A percentile compares a stretch with the other conserved stretches of the same genome.
Conservation (phyloP, 2,888 invertebrate genomes). For the Hartigia nigra region DNA sequence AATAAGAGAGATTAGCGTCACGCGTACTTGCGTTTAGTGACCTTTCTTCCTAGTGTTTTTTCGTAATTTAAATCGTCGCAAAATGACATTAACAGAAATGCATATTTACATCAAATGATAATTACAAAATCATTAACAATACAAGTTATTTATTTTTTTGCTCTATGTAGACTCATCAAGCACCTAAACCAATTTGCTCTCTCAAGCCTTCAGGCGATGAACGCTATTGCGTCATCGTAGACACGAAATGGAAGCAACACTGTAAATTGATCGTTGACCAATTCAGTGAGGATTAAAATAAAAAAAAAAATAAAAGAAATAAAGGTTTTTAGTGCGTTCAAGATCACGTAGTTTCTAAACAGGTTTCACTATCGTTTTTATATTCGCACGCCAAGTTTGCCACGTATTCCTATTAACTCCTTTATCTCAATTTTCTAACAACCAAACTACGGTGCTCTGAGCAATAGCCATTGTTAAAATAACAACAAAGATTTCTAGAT, state of each 20-base stretch:
- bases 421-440: background rate
- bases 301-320: background rate
- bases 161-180: background rate
- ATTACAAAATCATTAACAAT: background rate
- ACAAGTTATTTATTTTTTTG: background rate
- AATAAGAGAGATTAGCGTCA: background rate
- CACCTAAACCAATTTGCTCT: background rate
- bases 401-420: background rate
- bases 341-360: background rate
- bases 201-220: background rate
- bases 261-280: background rate
- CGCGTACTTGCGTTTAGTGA: background rate
- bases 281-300: background rate
- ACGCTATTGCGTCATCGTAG: background rate
- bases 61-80: background rate
- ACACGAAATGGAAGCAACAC: background rate
- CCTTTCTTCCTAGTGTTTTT: background rate
- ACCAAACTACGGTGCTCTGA: background rate
- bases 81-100: background rate
- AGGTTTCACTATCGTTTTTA: background rate
- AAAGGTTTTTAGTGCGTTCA: background rate
- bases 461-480: no score
- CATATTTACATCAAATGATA: background rate
- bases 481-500: no score
- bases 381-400: background rate